phyloP scores from a whole-genome alignment of 2,888 invertebrate genomes.

The Nysson spinosus region DNA sequence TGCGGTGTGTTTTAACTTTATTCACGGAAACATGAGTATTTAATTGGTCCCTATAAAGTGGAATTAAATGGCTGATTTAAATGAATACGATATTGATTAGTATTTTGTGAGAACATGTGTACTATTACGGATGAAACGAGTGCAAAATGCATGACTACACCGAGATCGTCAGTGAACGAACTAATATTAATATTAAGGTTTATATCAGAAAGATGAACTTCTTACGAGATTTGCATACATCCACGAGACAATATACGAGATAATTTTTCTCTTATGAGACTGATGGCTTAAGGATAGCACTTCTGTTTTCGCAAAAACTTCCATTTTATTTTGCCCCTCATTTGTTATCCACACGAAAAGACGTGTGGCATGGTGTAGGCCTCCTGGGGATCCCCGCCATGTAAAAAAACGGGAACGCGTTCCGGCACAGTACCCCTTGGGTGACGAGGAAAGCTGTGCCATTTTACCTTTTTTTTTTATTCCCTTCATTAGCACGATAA shows the following conservation, averaged over 20 bases:
- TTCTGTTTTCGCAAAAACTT: not conserved
- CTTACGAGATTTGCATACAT: constrained; percentile 62
- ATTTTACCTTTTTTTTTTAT: constrained; percentile 34
- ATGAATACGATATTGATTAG: too few species aligned
- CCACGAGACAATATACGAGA: constrained; percentile 34
- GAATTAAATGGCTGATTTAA: too few species aligned
- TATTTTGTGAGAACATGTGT: too few species aligned
- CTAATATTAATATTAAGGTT: constrained; percentile 16
- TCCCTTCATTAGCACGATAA: constrained; percentile 1
- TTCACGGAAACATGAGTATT: too few species aligned
- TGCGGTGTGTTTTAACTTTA: too few species aligned
- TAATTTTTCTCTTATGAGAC: constrained; percentile 12
- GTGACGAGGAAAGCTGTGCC: constrained; percentile 76
- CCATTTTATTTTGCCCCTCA: not conserved
- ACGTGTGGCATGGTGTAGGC: constrained; percentile 76
- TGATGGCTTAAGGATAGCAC: constrained; percentile 41
- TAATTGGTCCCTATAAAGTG: too few species aligned
- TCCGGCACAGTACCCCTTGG: constrained; percentile 75
- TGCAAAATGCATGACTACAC: too few species aligned
- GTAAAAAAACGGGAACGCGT: constrained; percentile 78
- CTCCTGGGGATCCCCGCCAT: constrained; percentile 78
- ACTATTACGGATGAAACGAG: too few species aligned
- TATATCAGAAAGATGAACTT: constrained; percentile 57
- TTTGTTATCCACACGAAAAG: constrained; percentile 51
- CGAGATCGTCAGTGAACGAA: constrained; percentile 32